A percentile compares a stretch with the other conserved stretches of the same genome.
phyloP scores from a whole-genome alignment of 2,797 vertebrate species.

The Salarias fasciatus region DNA sequence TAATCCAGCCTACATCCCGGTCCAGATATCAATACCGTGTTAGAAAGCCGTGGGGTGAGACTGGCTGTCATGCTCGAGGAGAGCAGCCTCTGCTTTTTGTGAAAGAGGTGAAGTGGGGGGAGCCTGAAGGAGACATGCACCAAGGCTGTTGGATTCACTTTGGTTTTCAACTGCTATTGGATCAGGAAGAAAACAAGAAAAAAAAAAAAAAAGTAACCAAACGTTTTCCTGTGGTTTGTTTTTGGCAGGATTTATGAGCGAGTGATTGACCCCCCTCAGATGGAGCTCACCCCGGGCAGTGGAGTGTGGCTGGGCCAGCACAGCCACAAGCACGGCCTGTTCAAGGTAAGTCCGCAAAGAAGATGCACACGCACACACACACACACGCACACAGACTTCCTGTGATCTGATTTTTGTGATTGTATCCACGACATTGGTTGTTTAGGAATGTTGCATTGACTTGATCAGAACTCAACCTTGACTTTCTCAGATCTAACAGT shows the following conservation, averaged over 20 bases:
- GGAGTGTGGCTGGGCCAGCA: conserved; percentile 96
- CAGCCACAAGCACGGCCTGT: conserved; percentile 92
- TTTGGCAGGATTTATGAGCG: conserved; percentile 93
- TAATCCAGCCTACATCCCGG: conserved; percentile 56
- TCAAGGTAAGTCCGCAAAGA: conserved; percentile 88
- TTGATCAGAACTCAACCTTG: too few species aligned
- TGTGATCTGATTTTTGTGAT: too few species aligned
- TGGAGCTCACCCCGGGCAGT: conserved; percentile 87
- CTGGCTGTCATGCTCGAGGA: conserved; percentile 67
- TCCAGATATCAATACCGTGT: conserved; percentile 63
- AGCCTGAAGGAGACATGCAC: conserved; percentile 24
- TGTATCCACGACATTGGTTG: too few species aligned
- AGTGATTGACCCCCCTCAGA: conserved; percentile 92
- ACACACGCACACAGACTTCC: too few species aligned
- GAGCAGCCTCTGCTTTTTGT: conserved; percentile 36
- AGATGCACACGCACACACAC: not conserved
- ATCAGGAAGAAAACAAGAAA: too few species aligned
- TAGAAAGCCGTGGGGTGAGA: conserved; percentile 43
- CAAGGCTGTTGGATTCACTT: conserved; percentile 9
- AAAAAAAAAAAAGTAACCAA: too few species aligned
- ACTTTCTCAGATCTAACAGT: too few species aligned
- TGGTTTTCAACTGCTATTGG: not conserved
- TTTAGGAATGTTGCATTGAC: too few species aligned
- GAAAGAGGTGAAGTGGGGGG: conserved; percentile 17
- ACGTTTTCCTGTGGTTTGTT: conserved; percentile 53